A percentile compares a stretch with the other conserved stretches of the same genome.
phyloP scores from a whole-genome alignment of 1,140 invertebrate genomes.

The Epicauta chinensis region DNA sequence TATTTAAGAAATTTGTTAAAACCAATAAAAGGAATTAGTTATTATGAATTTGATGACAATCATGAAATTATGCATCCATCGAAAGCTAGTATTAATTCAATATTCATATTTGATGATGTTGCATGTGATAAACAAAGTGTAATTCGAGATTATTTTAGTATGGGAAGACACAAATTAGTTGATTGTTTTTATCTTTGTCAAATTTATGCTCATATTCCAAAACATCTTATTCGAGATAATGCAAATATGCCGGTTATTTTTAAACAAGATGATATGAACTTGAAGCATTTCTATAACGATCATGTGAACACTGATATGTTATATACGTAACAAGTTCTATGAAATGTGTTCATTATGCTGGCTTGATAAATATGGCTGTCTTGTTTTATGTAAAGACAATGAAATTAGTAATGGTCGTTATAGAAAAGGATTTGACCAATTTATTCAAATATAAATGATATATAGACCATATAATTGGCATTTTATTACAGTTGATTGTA shows the following conservation, averaged over 20 bases:
- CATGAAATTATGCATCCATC: conserved; percentile 27
- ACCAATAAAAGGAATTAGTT: conserved; percentile 28
- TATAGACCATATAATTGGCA: too few relatives aligned
- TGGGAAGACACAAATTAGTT: conserved; percentile 38
- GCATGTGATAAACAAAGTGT: conserved; percentile 39
- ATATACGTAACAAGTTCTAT: conserved; percentile 34
- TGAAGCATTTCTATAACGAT: conserved; percentile 42
- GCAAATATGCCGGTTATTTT: conserved; percentile 40
- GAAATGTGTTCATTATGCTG: conserved; percentile 33
- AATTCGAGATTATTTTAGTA: conserved; percentile 39
- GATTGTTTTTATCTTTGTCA: conserved; percentile 38
- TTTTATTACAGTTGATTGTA: too few relatives aligned
- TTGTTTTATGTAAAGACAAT: conserved; percentile 35
- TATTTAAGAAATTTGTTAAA: conserved; percentile 19
- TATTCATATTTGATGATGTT: conserved; percentile 43
- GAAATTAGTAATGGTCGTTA: conserved; percentile 31
- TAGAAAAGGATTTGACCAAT: conserved; percentile 7
- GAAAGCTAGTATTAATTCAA: conserved; percentile 30
- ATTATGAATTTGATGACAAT: conserved; percentile 34
- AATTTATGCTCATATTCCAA: conserved; percentile 41
- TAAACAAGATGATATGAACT: conserved; percentile 43
- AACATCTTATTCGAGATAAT: too few relatives aligned
- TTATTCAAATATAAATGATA: too few relatives aligned
- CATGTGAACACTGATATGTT: conserved; percentile 40
- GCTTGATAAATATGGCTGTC: conserved; percentile 32